Evolutionary conservation across 2,113 vertebrate species (phyloP).

Genomic region (Fregetta grallaria): DNA sequence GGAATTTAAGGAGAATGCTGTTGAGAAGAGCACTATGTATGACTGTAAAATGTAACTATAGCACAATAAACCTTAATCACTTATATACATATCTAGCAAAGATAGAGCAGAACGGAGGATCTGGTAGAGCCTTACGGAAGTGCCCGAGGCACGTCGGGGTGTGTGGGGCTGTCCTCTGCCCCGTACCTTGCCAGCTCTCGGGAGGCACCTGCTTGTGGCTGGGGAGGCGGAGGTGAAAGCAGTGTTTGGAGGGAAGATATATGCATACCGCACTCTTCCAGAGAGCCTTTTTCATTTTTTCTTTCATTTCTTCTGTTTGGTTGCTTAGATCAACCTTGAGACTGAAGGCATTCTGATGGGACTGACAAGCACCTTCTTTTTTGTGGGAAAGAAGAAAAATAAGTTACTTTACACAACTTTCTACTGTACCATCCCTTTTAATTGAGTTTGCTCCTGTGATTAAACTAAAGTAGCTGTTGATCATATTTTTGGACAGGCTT

Average conservation of each 20-base stretch:
- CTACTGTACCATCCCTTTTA: background rate
- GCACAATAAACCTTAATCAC: background rate
- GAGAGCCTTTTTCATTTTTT: background rate
- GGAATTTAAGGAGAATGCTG: background rate
- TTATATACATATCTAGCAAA: background rate
- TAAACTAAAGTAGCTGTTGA: background rate
- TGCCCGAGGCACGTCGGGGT: accelerated
- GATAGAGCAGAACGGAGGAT: background rate
- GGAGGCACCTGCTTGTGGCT: background rate
- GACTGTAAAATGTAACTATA: background rate
- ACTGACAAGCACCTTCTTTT: background rate
- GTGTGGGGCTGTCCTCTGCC: background rate
- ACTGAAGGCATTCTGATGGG: background rate
- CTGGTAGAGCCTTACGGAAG: background rate
- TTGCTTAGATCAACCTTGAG: background rate
- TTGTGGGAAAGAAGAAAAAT: background rate
- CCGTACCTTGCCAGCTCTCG: background rate
- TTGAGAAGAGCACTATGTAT: background rate
- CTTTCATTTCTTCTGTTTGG: background rate
- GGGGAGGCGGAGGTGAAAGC: background rate
- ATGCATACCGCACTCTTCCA: background rate
- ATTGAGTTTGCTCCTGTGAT: background rate
- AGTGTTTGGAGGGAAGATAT: background rate
- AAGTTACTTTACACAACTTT: background rate
- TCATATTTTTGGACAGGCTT: background rate